phyloP scores from a whole-genome alignment of 2,797 vertebrate genomes.

The Ptychadena robeensis region DNA sequence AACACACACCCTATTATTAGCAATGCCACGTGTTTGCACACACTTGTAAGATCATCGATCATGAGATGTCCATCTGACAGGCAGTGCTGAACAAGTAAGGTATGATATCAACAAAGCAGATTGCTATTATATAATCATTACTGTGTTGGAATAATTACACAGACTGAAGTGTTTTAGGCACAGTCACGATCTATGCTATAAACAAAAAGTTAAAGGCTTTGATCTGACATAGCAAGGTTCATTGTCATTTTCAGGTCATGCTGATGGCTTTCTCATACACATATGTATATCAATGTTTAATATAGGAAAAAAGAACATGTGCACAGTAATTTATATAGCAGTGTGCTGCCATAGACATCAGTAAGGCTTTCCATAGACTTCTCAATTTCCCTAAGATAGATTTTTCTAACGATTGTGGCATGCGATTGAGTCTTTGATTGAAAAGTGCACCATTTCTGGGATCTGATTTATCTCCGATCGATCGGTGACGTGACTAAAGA shows the following conservation, averaged over 20 bases:
- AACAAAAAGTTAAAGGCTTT: background rate
- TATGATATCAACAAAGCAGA: background rate
- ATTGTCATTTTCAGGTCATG: background rate
- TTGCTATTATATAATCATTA: background rate
- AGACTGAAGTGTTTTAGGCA: background rate
- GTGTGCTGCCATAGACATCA: too few species aligned
- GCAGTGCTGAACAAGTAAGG: background rate
- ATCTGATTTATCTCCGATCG: too few species aligned
- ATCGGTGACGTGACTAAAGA: too few species aligned
- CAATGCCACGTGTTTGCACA: conserved; percentile 3
- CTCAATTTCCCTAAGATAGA: too few species aligned
- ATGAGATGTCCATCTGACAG: background rate
- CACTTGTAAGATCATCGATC: background rate
- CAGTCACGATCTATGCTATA: background rate
- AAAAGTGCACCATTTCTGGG: too few species aligned
- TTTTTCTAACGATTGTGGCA: too few species aligned
- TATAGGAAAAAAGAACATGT: too few species aligned
- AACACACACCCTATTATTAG: conserved; percentile 7
- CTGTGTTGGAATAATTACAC: background rate
- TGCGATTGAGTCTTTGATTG: too few species aligned
- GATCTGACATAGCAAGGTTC: background rate
- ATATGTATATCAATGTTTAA: too few species aligned
- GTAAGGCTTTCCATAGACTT: too few species aligned
- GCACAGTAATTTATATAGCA: too few species aligned
- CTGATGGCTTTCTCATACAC: background rate